Base-by-base conservation (phyloP, 1,140 invertebrate species). In the Atopsyche davidsoni region DNA sequence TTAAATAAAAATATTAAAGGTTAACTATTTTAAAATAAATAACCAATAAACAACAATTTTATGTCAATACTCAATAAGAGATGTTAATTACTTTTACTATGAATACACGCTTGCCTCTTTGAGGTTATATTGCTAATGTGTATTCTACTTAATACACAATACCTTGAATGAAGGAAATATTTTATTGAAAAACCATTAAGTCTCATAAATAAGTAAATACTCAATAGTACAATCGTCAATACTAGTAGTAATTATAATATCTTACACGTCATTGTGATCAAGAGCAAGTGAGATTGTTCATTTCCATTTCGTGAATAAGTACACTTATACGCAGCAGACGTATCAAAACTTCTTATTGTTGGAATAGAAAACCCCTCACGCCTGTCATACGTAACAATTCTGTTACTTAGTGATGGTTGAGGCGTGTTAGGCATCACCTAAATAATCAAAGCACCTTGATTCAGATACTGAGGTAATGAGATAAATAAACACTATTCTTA, bases 331-430 rank as follows among this genome's bases (percentile, higher is more conserved):
- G 32, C 17, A 19, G 10, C 38, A 9, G 25, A 24, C 2, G 46
- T n/a, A 51, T 58, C 56, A 1, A 6, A 19, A 16, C 51, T 51
- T 22, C 43, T 40, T 1, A 48, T 4, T 25, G 46, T 39, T 4
- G 47, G 47, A 1, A 58, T 18, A n/a, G 19, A 51, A 44, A 40
- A 58, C 18, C 56, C 56, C 21, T 6, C 4, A n/a, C 39, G 38
- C 28, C 13, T 47, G 31, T 58, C 45, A 41, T 51, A 58, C 7
- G 4, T 41, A 9, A 58, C 18, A 4, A 45, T 39, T 41, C 56
- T 43, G 31, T 41, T 38, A n/a, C 51, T 41, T 16, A 51, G 18
- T 10, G 7, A 14, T 2, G 24, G 22, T 35, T 31, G 41, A 11
- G 10, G n/a, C 22, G 35, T 16, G 16, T 45, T 21, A 7, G 41